phyloP scores from a whole-genome alignment of 1,140 invertebrate genomes.

The Araneus ventricosus region DNA sequence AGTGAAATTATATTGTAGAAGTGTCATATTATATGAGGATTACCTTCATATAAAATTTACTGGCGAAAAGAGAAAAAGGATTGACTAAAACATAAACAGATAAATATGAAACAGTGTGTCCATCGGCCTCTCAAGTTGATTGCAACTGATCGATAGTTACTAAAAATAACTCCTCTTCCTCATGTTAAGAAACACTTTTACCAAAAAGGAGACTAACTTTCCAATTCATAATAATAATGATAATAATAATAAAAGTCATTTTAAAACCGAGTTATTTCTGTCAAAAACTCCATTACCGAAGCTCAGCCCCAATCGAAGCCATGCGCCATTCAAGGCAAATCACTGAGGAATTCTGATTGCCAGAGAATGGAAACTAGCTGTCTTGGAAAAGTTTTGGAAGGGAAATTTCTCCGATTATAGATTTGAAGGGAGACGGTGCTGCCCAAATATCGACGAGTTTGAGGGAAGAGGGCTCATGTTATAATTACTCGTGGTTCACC shows the following conservation, averaged over 20 bases:
- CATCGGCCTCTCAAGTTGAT: background rate
- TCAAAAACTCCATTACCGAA: conserved; percentile 34
- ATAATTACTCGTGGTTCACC: conserved; percentile 2
- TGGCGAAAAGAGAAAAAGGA: background rate
- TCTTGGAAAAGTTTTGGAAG: conserved; percentile 1
- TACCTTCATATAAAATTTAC: no score
- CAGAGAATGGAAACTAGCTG: conserved; percentile 18
- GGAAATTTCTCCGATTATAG: background rate
- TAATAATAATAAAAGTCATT: background rate
- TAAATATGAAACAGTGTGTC: no score
- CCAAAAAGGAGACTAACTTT: background rate
- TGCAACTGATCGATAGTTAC: background rate
- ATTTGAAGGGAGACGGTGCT: background rate
- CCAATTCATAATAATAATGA: background rate
- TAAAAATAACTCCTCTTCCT: background rate
- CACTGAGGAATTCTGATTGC: background rate
- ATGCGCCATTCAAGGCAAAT: background rate
- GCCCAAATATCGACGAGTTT: background rate
- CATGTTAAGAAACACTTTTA: background rate
- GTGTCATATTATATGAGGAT: no score
- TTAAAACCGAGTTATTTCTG: conserved; percentile 36
- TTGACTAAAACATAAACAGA: background rate
- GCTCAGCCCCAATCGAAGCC: background rate
- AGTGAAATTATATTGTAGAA: no score
- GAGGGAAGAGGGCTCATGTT: background rate